Base-by-base conservation (phyloP, 2,113 vertebrate species). In the Pelusios castaneus region DNA sequence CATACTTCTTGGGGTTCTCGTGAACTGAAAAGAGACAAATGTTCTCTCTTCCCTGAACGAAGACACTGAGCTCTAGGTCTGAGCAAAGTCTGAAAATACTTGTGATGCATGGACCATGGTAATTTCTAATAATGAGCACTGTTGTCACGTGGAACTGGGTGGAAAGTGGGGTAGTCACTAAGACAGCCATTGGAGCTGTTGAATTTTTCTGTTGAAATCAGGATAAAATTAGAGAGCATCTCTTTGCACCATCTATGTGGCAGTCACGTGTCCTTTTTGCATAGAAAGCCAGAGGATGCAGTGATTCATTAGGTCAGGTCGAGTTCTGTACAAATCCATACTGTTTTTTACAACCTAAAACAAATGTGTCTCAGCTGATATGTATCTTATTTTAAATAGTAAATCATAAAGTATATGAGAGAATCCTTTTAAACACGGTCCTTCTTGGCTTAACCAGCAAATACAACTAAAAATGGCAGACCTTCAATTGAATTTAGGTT, bases 211-310 rank as follows among this genome's bases (percentile, higher is more conserved):
- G 38, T 63, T 84, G 82, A 90, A 45, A 22, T 34, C 55, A 88
- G 95, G 92, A 84, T 87, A 94, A 89, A 94, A 90, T 85, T 67
- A 92, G 89, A 89, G 90, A 27, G 45, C 80, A 47, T 41, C 19
- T 45, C 24, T 78, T 31, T 52, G 10, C 41, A 87, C 95, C 92
- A 80, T 77, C 82, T 91, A 55, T 22, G 27, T 4, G 60, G 67
- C 52, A 73, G 43, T 12, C 34, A 11, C 0, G 2, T 77, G 78
- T 19, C 79, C 38, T 75, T 77, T 43, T 21, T 87, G 43, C 81
- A 13, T 52, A 55, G 83, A 81, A 82, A 52, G 85, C 91, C 70
- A 31, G 89, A 49, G 73, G 38, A 52, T 93, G 43, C 79, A 63
- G 38, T 85, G 76, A 89, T 56, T 95, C 49, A 21, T 0, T 0